These are phyloP conservation scores for Apodemus agrarius DNA, from an alignment of 2,797 vertebrate species.

Conservation along the genomic window DNA sequence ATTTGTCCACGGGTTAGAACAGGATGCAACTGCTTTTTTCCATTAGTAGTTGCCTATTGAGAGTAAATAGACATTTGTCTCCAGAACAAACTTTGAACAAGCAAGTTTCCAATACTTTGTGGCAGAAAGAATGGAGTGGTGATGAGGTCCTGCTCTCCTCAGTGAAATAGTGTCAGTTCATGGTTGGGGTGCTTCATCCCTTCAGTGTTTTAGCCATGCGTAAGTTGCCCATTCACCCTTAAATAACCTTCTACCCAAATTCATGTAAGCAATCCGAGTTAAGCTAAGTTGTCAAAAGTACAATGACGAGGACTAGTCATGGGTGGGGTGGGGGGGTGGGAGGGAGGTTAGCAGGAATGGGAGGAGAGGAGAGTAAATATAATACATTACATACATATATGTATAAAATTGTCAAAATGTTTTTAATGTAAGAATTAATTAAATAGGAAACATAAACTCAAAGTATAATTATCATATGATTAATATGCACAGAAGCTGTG, in stretches of 20 bases:
- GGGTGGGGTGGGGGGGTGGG: fast-evolving
- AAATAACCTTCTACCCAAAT: background rate
- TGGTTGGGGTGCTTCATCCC: background rate
- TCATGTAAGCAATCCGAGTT: background rate
- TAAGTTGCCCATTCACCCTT: background rate
- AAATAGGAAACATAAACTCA: background rate
- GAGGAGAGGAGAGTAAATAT: background rate
- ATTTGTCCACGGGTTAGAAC: background rate
- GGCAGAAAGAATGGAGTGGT: background rate
- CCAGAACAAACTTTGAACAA: background rate
- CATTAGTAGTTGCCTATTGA: background rate
- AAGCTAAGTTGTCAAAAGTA: background rate
- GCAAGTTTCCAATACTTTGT: background rate
- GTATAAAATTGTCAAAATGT: background rate
- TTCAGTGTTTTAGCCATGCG: background rate
- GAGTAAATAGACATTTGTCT: background rate
- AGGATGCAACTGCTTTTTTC: background rate
- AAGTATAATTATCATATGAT: background rate
- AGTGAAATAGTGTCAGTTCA: background rate
- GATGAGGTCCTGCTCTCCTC: background rate
- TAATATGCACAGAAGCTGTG: background rate
- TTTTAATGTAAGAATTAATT: background rate
- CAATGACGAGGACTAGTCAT: background rate
- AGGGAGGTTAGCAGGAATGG: background rate
- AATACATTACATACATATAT: background rate